Percentiles rank a stretch among this genome's conserved stretches.
Conservation (phyloP, 1,140 invertebrate species). For the Euura lappo region DNA sequence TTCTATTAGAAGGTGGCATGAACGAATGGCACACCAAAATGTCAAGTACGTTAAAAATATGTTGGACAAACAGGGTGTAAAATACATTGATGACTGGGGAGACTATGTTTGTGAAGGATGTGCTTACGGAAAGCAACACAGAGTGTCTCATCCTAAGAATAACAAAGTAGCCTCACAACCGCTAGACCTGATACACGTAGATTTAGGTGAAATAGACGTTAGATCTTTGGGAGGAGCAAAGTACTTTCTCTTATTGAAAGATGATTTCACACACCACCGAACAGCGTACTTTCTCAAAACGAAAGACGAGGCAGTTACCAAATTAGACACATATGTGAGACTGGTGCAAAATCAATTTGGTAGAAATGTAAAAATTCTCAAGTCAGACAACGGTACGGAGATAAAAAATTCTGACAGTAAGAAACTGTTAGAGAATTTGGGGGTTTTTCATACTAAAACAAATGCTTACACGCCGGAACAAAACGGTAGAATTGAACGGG, state of each 20-base stretch:
- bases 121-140: constrained; percentile 36
- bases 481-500: constrained; percentile 50
- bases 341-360: constrained; percentile 35
- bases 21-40: constrained; percentile 42
- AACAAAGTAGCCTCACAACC: constrained; percentile 14
- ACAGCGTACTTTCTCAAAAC: constrained; percentile 43
- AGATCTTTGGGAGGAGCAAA: constrained; percentile 37
- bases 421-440: constrained; percentile 27
- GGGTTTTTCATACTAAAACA: constrained; percentile 35
- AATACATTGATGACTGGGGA: constrained; percentile 30
- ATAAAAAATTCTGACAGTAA: constrained; percentile 29
- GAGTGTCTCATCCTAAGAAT: constrained; percentile 25
- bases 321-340: constrained; percentile 34
- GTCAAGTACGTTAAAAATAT: constrained; percentile 35
- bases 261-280: constrained; percentile 28
- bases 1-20: constrained; percentile 35
- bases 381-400: constrained; percentile 44
- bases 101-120: constrained; percentile 33
- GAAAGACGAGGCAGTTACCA: constrained; percentile 40
- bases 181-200: constrained; percentile 36
- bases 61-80: constrained; percentile 23
- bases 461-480: constrained; percentile 46
- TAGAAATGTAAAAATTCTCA: constrained; percentile 32
- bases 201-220: constrained; percentile 41
- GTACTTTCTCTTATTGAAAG: constrained; percentile 35